Conservation (phyloP, 2,113 vertebrate species). For the Sphyrna mokarran region DNA sequence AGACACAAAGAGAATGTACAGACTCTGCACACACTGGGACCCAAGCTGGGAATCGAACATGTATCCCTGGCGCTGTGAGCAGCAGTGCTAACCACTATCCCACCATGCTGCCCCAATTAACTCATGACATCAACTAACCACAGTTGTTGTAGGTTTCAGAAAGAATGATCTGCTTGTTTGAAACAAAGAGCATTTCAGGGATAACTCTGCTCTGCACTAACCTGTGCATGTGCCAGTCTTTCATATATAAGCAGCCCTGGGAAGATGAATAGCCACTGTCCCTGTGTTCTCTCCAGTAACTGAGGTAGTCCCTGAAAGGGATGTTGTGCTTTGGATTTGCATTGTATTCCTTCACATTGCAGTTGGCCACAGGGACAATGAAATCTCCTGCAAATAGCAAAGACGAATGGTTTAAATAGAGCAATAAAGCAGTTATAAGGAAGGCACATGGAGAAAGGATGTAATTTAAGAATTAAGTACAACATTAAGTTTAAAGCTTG, state of each 20-base stretch:
- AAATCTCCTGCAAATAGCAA: constrained; percentile 64
- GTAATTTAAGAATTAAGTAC: not conserved
- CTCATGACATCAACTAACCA: not conserved
- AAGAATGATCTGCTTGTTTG: not conserved
- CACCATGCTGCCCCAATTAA: too few relatives aligned
- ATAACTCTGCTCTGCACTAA: constrained; percentile 45
- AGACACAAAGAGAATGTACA: too few relatives aligned
- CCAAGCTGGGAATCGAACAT: too few relatives aligned
- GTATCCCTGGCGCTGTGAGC: too few relatives aligned
- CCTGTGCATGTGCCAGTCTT: constrained; percentile 96
- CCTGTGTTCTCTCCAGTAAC: constrained; percentile 82
- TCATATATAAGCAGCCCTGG: constrained; percentile 84
- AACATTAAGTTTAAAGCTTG: not conserved
- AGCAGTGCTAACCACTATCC: too few relatives aligned
- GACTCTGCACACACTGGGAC: too few relatives aligned
- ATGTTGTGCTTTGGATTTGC: constrained; percentile 85
- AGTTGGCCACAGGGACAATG: constrained; percentile 86
- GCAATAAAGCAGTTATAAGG: not conserved
- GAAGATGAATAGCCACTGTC: constrained; percentile 63
- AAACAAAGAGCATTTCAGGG: not conserved
- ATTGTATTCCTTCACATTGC: constrained; percentile 82
- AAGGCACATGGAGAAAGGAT: not conserved
- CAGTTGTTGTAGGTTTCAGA: not conserved
- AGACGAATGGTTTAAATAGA: not conserved
- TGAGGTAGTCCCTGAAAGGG: constrained; percentile 74